These are phyloP conservation scores for Chroicocephalus ridibundus DNA, from an alignment of 2,113 vertebrate genomes.

Conservation along the genomic window DNA sequence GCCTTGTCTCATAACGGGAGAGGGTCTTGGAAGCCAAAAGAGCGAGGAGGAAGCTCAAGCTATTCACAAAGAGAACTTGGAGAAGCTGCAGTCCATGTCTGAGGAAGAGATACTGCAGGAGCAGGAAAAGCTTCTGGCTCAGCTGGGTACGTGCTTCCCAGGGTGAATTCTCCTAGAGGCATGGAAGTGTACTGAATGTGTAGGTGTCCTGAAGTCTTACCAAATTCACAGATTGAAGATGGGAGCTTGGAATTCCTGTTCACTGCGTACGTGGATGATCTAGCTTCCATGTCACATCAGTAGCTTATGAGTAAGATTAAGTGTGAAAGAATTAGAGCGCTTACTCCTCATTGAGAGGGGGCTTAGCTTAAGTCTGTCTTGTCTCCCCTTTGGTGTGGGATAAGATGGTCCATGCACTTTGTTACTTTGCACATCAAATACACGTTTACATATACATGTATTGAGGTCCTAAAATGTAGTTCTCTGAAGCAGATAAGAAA, in stretches of 20 bases:
- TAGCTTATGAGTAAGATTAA: not conserved
- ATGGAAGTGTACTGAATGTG: not conserved
- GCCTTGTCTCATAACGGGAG: conserved; percentile 81
- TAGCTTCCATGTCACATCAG: not conserved
- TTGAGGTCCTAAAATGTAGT: not conserved
- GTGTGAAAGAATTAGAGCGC: not conserved
- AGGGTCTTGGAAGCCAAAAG: conserved; percentile 76
- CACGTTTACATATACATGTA: not conserved
- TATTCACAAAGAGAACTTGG: conserved; percentile 90
- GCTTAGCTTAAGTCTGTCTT: not conserved
- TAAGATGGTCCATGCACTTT: not conserved
- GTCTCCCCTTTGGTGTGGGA: not conserved
- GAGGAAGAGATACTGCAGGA: conserved; percentile 86
- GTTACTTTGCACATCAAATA: not conserved
- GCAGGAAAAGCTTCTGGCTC: conserved; percentile 81
- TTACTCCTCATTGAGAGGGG: not conserved
- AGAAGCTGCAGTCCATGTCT: conserved; percentile 81
- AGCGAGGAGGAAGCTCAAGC: conserved; percentile 78
- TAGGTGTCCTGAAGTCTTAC: not conserved
- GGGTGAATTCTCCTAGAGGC: not conserved
- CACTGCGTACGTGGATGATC: not conserved
- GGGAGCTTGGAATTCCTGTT: not conserved
- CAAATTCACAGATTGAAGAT: not conserved
- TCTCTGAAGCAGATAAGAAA: not conserved
- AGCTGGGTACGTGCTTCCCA: conserved; percentile 80